Evolutionary conservation across 2,113 vertebrate genomes (phyloP).

Genomic region (Haemorhous mexicanus): DNA sequence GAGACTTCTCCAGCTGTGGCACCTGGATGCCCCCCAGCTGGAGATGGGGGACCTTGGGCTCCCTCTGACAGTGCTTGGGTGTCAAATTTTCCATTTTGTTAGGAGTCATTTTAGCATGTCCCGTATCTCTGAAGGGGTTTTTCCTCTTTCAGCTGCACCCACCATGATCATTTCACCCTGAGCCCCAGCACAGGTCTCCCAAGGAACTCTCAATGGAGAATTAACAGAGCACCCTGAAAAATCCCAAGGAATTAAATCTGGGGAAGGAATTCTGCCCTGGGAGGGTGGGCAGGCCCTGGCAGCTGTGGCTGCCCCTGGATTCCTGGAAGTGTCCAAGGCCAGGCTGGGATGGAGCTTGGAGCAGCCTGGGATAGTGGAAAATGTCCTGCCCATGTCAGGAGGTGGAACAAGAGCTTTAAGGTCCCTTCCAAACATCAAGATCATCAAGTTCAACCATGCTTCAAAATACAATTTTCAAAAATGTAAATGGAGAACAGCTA

Average conservation of each 20-base stretch:
- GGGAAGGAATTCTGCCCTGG: not conserved
- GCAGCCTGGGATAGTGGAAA: fast-evolving
- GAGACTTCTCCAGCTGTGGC: not conserved
- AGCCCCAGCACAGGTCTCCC: not conserved
- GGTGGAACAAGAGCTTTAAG: not conserved
- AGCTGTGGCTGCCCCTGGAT: not conserved
- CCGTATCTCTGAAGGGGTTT: fast-evolving
- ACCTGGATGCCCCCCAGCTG: not conserved
- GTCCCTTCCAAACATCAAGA: not conserved
- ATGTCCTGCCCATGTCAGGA: not conserved
- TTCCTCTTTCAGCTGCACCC: not conserved
- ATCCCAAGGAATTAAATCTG: not conserved
- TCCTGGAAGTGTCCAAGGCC: not conserved
- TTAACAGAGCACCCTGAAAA: not conserved
- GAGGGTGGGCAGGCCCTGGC: not conserved
- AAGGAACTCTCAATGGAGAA: fast-evolving
- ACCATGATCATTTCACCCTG: fast-evolving
- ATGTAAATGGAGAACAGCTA: not conserved
- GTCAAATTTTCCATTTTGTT: not conserved
- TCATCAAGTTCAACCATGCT: not conserved
- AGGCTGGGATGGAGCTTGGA: not conserved
- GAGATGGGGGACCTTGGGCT: not conserved
- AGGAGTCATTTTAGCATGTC: fast-evolving
- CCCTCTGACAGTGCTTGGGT: not conserved
- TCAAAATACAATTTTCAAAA: not conserved